Evolutionary conservation across 1,140 invertebrate species (phyloP), one percentile per base, ranked within the genome.

Genomic region (Hesperophylax magnus): DNA sequence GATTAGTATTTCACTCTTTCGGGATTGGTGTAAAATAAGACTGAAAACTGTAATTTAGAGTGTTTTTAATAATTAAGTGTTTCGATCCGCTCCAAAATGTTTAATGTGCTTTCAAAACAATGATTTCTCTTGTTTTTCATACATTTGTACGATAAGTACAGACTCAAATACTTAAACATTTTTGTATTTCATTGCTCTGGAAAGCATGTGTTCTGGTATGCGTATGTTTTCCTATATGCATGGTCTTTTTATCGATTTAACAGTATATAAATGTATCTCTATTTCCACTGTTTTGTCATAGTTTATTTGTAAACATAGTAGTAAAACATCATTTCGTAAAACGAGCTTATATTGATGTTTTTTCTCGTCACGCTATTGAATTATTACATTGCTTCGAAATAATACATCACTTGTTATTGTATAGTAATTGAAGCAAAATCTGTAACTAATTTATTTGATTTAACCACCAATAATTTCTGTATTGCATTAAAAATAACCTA

Each of bases 121-220:
- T 60, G 65, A 60, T 72, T 58, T 79, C 54, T 63, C 34, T 24
- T 69, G 27, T 80, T 75, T 53, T 75, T 18, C 53, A 47, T 75
- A 80, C 78, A 80, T 80, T 80, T 80, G 78, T 80, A 11, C 58
- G 34, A 54, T 80, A 74, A 71, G 78, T 80, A 75, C 20, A 54
- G 71, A 47, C 52, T 31, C 22, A 67, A 54, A n/a, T 77, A 47
- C 63, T 78, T 52, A 67, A 77, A 69, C 20, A 56, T 69, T 78
- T 69, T 69, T 60, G 20, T 22, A 27, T 78, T 78, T 63, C 39
- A 69, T 63, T 54, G 69, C 18, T 27, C 69, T 72, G 18, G 39
- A 52, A 72, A 53, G 18, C 69, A 53, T 72, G 69, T 72, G 18
- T 72, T 72, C 20, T 72, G 17, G 8, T 53, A 22, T 53, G n/a